Conservation (phyloP, 2,888 invertebrate species). For the Apantesis nais region DNA sequence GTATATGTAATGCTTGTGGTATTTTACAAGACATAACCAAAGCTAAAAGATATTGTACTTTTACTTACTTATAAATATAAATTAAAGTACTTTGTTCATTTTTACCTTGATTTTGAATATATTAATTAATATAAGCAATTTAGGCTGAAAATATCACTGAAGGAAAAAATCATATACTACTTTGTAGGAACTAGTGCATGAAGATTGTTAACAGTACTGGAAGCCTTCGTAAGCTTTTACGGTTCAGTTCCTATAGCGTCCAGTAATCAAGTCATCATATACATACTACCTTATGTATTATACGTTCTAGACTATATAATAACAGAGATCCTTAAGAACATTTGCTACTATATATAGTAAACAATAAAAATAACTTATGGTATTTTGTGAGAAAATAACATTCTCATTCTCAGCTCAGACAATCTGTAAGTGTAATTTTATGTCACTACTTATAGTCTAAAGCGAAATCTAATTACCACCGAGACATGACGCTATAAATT, state of each 20-base stretch:
- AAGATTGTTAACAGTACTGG: neutral
- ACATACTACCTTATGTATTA: neutral
- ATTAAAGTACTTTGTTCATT: neutral
- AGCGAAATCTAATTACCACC: too few species aligned
- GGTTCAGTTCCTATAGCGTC: neutral
- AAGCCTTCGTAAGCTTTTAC: too few species aligned
- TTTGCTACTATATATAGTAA: too few species aligned
- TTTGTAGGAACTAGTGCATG: neutral
- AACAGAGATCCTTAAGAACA: too few species aligned
- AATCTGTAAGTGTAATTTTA: too few species aligned
- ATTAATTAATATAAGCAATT: neutral
- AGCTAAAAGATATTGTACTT: neutral
- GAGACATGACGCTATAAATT: too few species aligned
- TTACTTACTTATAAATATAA: neutral
- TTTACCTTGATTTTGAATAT: neutral
- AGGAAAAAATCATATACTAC: neutral
- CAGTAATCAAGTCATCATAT: neutral
- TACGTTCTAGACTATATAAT: too few species aligned
- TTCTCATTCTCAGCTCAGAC: too few species aligned
- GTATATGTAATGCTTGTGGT: slow-evolving; percentile 50
- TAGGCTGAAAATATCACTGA: neutral
- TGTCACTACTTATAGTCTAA: too few species aligned
- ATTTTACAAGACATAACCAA: neutral
- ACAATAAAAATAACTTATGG: too few species aligned
- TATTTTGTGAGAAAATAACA: too few species aligned